Evolutionary conservation across 2,113 vertebrate genomes (phyloP).

Genomic region (Ivindomyrus marchei): DNA sequence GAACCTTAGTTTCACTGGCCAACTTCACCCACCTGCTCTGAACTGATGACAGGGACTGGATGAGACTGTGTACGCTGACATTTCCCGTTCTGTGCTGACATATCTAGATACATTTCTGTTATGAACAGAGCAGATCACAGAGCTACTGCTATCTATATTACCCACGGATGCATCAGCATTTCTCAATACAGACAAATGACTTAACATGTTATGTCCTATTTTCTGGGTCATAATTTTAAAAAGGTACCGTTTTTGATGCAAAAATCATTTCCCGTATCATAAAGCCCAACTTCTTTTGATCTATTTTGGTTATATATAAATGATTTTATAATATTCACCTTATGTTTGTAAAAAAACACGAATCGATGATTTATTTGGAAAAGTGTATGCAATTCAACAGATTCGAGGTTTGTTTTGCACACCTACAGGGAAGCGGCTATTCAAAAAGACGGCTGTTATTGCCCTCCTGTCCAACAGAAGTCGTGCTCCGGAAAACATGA

Average conservation of each 20-base stretch:
- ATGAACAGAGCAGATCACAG: not conserved
- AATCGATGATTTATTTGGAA: not conserved
- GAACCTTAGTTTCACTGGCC: not conserved
- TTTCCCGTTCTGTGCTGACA: not conserved
- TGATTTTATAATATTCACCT: not conserved
- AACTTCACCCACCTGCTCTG: not conserved
- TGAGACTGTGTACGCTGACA: not conserved
- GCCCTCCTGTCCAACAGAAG: slow-evolving; percentile 37
- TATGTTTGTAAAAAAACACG: not conserved
- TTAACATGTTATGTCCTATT: not conserved
- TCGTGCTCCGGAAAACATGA: slow-evolving; percentile 22
- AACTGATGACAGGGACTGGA: not conserved
- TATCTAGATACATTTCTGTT: not conserved
- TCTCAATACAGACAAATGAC: not conserved
- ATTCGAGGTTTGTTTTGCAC: not conserved
- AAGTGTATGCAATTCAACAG: not conserved
- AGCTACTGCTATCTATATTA: not conserved
- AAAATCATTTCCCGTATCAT: not conserved
- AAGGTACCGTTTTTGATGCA: not conserved
- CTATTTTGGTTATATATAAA: not conserved
- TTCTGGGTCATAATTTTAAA: not conserved
- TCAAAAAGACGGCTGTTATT: not conserved
- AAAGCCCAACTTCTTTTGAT: not conserved
- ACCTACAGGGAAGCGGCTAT: not conserved
- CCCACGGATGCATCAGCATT: not conserved